Conservation (phyloP, 2,113 vertebrate species). For the Amblyornis subalaris region DNA sequence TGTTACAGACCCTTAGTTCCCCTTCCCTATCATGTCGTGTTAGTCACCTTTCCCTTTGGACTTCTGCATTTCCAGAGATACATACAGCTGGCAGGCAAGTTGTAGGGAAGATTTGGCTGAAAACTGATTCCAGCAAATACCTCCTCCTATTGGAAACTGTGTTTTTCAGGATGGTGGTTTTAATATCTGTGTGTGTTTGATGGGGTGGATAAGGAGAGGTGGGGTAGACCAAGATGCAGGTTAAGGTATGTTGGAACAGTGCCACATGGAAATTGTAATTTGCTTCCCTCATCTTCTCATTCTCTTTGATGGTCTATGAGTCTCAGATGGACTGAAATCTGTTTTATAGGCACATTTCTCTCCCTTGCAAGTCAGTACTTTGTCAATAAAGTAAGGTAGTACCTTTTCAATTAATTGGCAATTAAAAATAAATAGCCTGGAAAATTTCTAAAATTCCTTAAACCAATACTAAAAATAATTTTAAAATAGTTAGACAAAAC, state of each 20-base stretch:
- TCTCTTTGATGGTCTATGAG: conserved; percentile 9
- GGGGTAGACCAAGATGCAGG: neutral
- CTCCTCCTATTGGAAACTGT: neutral
- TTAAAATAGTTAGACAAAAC: neutral
- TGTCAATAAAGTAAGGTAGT: neutral
- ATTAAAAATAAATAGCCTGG: neutral
- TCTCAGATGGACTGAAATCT: conserved; percentile 14
- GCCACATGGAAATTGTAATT: neutral
- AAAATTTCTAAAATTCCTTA: neutral
- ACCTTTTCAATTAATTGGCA: neutral
- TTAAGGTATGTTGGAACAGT: neutral
- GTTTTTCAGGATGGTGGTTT: neutral
- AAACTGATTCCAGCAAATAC: neutral
- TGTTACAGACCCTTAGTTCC: neutral
- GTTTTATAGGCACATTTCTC: neutral
- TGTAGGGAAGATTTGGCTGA: neutral
- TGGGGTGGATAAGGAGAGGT: neutral
- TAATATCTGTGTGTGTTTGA: neutral
- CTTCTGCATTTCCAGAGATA: neutral
- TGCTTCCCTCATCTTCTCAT: neutral
- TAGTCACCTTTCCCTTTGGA: neutral
- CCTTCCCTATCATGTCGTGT: accelerated
- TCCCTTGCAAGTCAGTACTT: neutral
- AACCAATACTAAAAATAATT: neutral
- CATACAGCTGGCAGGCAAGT: neutral